These are phyloP conservation scores for Rhaphigaster nebulosa DNA, from an alignment of 2,888 invertebrate species.

Conservation along the genomic window DNA sequence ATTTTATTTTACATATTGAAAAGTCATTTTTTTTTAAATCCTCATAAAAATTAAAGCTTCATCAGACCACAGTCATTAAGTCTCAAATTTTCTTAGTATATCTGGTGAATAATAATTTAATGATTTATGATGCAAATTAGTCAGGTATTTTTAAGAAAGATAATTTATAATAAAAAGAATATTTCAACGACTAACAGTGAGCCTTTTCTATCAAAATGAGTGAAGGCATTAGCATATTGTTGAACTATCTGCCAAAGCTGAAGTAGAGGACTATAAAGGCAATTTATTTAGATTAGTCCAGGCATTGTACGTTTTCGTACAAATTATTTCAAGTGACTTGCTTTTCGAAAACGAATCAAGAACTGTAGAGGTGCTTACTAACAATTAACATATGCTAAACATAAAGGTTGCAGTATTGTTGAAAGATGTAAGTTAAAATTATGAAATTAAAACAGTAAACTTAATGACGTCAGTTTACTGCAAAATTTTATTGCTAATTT, in stretches of 20 bases:
- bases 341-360: background rate
- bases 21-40: no score
- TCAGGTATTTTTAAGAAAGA: background rate
- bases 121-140: background rate
- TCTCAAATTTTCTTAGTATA: background rate
- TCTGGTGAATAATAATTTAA: background rate
- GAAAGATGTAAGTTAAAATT: background rate
- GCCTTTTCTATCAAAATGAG: background rate
- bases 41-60: no score
- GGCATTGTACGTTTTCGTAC: background rate
- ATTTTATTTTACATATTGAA: no score
- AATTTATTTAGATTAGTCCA: background rate
- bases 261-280: background rate
- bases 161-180: background rate
- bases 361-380: background rate
- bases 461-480: background rate
- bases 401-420: background rate
- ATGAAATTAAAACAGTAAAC: background rate
- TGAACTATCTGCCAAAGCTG: background rate
- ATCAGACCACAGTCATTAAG: background rate
- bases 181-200: background rate
- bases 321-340: background rate
- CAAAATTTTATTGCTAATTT: background rate
- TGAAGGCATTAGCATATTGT: background rate
- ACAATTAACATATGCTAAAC: background rate